These are phyloP conservation scores for Suricata suricatta DNA, from an alignment of 2,113 vertebrate genomes.

Conservation along the genomic window DNA sequence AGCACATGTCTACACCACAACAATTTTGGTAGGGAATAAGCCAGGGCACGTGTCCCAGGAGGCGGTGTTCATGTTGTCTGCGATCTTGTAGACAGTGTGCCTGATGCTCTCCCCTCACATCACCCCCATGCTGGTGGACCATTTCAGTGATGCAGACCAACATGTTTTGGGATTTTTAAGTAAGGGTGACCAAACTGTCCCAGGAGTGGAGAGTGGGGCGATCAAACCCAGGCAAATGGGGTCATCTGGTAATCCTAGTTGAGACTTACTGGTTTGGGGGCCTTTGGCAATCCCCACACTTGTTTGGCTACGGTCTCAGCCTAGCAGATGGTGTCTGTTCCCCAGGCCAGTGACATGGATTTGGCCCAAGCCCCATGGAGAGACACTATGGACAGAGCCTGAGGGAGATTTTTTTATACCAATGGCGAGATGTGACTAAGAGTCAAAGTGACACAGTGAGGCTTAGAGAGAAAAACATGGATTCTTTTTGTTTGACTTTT, in stretches of 20 bases:
- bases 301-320: neutral
- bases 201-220: accelerated
- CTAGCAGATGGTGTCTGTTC: neutral
- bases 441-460: neutral
- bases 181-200: neutral
- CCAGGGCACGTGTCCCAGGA: neutral
- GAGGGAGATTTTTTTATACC: neutral
- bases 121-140: neutral
- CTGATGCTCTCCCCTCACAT: neutral
- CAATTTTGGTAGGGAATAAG: constrained; percentile 54
- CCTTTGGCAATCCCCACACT: neutral
- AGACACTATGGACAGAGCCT: neutral
- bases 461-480: neutral
- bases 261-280: neutral
- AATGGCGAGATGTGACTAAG: neutral
- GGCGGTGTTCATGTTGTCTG: neutral
- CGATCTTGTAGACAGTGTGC: neutral
- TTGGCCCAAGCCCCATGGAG: neutral
- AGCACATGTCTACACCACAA: constrained; percentile 58
- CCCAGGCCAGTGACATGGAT: neutral
- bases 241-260: neutral
- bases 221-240: neutral
- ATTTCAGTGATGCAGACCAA: neutral
- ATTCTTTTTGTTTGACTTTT: neutral
- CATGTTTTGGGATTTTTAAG: neutral